Evolutionary conservation across 2,113 vertebrate genomes (phyloP).

Genomic region (Leucopsar rothschildi): DNA sequence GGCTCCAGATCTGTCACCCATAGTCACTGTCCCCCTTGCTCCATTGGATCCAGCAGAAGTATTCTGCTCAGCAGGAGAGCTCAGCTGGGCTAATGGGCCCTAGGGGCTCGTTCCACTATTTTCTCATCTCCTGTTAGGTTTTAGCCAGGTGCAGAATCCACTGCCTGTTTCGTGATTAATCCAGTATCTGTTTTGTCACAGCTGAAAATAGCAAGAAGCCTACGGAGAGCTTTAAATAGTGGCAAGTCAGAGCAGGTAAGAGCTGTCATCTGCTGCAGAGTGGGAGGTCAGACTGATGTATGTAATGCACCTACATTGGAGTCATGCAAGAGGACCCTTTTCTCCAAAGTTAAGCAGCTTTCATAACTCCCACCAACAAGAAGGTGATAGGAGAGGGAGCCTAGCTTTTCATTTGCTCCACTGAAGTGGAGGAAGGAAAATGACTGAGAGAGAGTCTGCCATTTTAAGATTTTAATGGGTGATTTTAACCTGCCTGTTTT

Average conservation of each 20-base stretch:
- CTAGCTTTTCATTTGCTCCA: not conserved
- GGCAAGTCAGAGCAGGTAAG: not conserved
- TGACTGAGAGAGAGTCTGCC: not conserved
- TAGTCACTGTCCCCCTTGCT: not conserved
- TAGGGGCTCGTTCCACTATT: not conserved
- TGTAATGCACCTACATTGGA: rapidly evolving
- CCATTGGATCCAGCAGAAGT: not conserved
- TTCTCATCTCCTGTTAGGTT: not conserved
- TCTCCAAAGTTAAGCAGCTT: not conserved
- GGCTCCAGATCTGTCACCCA: not conserved
- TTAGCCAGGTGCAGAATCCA: not conserved
- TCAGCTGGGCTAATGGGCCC: not conserved
- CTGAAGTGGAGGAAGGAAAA: not conserved
- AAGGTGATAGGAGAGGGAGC: not conserved
- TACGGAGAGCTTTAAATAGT: not conserved
- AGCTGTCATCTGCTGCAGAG: not conserved
- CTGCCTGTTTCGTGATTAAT: not conserved
- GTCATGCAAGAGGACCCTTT: not conserved
- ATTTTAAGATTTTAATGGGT: not conserved
- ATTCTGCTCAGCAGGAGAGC: not conserved
- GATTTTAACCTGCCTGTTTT: not conserved
- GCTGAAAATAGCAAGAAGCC: not conserved
- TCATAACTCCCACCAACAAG: not conserved
- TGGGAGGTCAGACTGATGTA: not conserved
- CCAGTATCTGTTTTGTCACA: not conserved